Evolutionary conservation across 2,888 invertebrate species (phyloP), one percentile per base, ranked within the genome.

Genomic region (Sympetrum striolatum): DNA sequence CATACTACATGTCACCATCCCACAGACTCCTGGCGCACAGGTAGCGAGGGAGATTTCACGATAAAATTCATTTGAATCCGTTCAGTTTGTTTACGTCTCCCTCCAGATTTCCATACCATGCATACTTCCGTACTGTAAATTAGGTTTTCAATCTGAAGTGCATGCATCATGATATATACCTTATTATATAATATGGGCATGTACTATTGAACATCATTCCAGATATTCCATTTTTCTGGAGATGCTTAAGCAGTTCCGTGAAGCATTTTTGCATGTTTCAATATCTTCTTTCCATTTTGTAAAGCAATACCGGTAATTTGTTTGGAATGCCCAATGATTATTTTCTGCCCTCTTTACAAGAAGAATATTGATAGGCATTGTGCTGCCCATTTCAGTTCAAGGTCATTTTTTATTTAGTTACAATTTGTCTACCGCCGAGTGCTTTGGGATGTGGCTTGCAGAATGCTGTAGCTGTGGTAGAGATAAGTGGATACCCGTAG

Each of bases 1-100:
- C 95, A 97, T 98, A 95, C 97, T 98, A 94, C 98, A 98, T 95
- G 96, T 98, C 94, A 96, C 97, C 92, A 94, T 97, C 93, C 96
- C 96, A 93, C 92, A 93, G 92, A 92, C 93, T 92, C 91, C 91
- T 93, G 92, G 93, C 93, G 91, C 93, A 93, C 91, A 93, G 91
- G 91, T 91, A 91, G 90, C 79, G 90, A 91, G 91, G 91, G 90
- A 82, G 91, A 86, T 39, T 58, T 86, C 31, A 86, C 39, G 60
- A 60, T n/a, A 37, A 22, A n/a, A 86, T 73, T 31, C 12, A 37
- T 37, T 86, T 86, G 64, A 86, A 39, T 86, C 25, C n/a, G 22
- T 31, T 39, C 48, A 48, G 37, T 64, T 64, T 31, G 91, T 91
- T 73, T 90, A 81, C 22, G 82, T 91, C 80, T 91, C 80, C 39